Evolutionary conservation across 2,113 vertebrate species (phyloP).

Genomic region (Megaceryle maxima): DNA sequence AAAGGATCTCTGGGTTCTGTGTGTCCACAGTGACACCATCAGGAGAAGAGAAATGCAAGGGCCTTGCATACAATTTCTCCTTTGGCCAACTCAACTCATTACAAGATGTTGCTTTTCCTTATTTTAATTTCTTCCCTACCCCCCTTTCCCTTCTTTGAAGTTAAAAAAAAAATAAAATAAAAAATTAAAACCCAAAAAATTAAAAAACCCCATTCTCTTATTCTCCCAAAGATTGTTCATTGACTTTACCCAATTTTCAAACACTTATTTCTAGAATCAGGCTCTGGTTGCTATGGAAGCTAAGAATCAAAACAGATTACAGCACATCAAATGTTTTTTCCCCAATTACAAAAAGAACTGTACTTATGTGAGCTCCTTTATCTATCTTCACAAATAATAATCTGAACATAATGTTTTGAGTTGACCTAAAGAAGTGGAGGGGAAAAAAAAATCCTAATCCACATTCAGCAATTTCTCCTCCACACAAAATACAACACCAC

Average conservation of each 20-base stretch:
- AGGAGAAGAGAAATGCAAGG: neutral
- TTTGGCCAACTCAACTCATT: neutral
- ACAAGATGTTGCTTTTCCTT: neutral
- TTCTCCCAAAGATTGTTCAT: neutral
- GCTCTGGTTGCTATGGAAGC: neutral
- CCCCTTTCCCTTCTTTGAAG: neutral
- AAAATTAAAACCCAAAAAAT: neutral
- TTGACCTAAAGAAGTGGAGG: neutral
- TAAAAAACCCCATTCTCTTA: neutral
- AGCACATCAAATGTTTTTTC: neutral
- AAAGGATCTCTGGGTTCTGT: neutral
- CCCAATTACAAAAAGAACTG: neutral
- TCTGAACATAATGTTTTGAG: neutral
- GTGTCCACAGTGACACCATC: neutral
- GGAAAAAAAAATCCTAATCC: neutral
- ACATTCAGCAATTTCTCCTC: neutral
- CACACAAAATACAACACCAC: rapidly evolving
- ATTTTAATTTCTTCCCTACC: neutral
- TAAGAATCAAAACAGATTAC: neutral
- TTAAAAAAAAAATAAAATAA: neutral
- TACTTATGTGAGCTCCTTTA: neutral
- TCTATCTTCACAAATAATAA: neutral
- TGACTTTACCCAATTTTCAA: neutral
- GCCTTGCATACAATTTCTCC: neutral
- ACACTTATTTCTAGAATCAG: neutral